phyloP scores from a whole-genome alignment of 2,797 vertebrate species.

The Mycteria americana region DNA sequence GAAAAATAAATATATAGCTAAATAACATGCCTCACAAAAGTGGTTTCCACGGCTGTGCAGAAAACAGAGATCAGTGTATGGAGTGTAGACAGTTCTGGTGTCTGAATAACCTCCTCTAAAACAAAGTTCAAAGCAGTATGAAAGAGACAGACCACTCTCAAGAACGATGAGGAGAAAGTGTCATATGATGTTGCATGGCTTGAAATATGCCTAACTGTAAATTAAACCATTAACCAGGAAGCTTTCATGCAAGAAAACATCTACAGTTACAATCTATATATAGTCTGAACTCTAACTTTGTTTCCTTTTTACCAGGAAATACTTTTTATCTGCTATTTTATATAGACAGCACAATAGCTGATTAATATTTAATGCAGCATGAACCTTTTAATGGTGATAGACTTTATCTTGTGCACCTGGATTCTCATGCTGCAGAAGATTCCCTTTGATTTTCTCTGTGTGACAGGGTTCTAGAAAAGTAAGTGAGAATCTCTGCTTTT shows the following conservation, averaged over 20 bases:
- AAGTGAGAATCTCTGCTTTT: not conserved
- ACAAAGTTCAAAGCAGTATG: not conserved
- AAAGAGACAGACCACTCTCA: not conserved
- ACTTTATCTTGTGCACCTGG: not conserved
- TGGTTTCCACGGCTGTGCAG: not conserved
- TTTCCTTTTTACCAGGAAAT: not conserved
- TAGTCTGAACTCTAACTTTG: not conserved
- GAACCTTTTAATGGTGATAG: not conserved
- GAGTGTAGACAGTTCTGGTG: not conserved
- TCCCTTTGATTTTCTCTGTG: not conserved
- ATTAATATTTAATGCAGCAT: not conserved
- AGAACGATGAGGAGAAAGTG: not conserved
- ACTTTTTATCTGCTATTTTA: not conserved
- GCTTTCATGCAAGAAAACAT: not conserved
- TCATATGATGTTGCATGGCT: not conserved
- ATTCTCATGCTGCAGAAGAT: not conserved
- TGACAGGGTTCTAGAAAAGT: not conserved
- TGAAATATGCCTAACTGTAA: not conserved
- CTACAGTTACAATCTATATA: not conserved
- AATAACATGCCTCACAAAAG: not conserved
- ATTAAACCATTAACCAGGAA: not conserved
- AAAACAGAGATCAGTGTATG: not conserved
- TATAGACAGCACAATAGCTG: not conserved
- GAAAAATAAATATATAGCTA: not conserved
- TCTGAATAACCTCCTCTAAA: not conserved